Percentiles rank a stretch among this genome's conserved stretches.
Conservation (phyloP, 2,113 vertebrate genomes). For the Zosterops hypoxanthus region DNA sequence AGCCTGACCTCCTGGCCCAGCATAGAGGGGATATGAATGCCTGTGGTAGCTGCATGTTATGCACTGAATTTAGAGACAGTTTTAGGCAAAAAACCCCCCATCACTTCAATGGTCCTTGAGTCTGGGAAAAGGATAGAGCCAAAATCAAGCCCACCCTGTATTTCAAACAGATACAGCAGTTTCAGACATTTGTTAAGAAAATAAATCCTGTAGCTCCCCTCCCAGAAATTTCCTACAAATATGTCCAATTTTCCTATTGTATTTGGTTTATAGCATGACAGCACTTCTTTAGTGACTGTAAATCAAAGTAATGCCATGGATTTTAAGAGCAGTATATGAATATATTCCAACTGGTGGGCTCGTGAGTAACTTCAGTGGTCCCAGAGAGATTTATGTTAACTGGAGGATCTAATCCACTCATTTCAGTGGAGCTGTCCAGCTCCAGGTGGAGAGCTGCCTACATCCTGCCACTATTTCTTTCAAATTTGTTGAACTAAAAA, state of each 20-base stretch:
- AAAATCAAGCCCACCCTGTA: not conserved
- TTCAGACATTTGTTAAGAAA: not conserved
- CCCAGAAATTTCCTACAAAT: not conserved
- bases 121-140: not conserved
- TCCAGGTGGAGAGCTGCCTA: not conserved
- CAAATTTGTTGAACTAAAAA: not conserved
- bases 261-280: not conserved
- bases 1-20: not conserved
- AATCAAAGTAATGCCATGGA: not conserved
- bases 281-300: not conserved
- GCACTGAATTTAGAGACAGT: not conserved
- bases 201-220: not conserved
- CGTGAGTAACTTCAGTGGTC: not conserved
- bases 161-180: not conserved
- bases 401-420: not conserved
- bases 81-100: not conserved
- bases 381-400: not conserved
- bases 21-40: not conserved
- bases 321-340: not conserved
- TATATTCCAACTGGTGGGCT: not conserved
- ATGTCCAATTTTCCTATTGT: not conserved
- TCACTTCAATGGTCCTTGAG: not conserved
- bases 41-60: not conserved
- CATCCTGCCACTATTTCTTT: not conserved
- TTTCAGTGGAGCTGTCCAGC: not conserved